These are phyloP conservation scores for Druon quercuslanigerum DNA, from an alignment of 1,140 invertebrate species.

Conservation along the genomic window DNA sequence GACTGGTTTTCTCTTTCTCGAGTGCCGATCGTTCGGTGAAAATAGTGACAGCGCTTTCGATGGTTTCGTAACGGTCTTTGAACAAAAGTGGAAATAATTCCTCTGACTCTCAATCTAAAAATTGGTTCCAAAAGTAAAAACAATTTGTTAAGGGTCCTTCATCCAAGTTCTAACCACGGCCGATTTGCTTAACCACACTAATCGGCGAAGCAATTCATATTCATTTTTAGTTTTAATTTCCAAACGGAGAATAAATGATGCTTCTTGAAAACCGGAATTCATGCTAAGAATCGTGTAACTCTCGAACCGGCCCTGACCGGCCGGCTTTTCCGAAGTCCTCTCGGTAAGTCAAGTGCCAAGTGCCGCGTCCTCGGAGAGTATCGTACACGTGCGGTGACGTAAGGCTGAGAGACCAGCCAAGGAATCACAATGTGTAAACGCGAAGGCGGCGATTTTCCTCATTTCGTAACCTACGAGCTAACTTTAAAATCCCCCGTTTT, in stretches of 20 bases:
- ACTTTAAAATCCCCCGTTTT: neutral
- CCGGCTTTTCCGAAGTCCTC: conserved; percentile 24
- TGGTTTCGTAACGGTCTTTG: conserved; percentile 48
- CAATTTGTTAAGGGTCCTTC: neutral
- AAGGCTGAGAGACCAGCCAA: conserved; percentile 14
- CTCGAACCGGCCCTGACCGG: conserved; percentile 14
- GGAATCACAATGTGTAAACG: neutral
- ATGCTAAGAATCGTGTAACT: neutral
- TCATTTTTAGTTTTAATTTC: too few species aligned
- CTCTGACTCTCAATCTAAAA: neutral
- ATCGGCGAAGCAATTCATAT: too few species aligned
- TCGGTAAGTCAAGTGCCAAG: conserved; percentile 26
- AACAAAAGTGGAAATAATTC: conserved; percentile 8
- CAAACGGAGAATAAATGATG: neutral
- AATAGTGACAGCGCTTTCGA: conserved; percentile 54
- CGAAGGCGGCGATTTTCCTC: neutral
- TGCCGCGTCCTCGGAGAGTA: conserved; percentile 23
- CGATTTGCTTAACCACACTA: too few species aligned
- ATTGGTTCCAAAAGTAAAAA: neutral
- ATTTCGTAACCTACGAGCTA: neutral
- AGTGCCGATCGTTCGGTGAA: conserved; percentile 46
- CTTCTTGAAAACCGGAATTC: neutral
- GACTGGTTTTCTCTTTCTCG: conserved; percentile 49
- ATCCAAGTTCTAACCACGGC: too few species aligned
- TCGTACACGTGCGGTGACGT: conserved; percentile 24